These are phyloP conservation scores for Drepana falcataria DNA, from an alignment of 2,888 invertebrate genomes.

Conservation along the genomic window DNA sequence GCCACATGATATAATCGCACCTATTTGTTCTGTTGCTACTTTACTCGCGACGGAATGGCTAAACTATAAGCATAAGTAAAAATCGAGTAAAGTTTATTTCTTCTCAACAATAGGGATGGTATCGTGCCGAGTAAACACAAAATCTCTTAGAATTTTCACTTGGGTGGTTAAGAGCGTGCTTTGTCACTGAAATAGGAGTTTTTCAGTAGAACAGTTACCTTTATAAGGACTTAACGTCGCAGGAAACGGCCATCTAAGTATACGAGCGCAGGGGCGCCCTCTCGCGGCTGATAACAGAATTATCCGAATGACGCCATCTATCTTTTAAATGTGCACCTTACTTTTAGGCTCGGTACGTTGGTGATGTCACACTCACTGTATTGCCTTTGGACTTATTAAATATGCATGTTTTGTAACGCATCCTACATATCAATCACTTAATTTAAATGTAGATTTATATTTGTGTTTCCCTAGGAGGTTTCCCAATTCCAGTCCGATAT, in stretches of 20 bases:
- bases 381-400: conserved; percentile 17
- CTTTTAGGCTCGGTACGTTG: conserved; percentile 48
- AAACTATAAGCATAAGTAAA: conserved; percentile 41
- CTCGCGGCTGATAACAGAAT: conserved; percentile 81
- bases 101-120: conserved; percentile 36
- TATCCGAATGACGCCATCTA: conserved; percentile 82
- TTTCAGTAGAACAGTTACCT: conserved; percentile 72
- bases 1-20: conserved; percentile 49
- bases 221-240: conserved; percentile 72
- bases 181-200: conserved; percentile 69
- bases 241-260: conserved; percentile 71
- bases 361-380: conserved; percentile 25
- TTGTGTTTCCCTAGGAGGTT: neutral
- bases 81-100: conserved; percentile 34
- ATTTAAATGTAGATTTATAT: neutral
- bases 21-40: conserved; percentile 47
- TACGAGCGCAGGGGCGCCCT: conserved; percentile 70
- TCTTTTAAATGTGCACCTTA: conserved; percentile 81
- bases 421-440: conserved; percentile 1
- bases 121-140: conserved; percentile 44
- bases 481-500: too few relatives aligned
- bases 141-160: conserved; percentile 60
- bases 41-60: conserved; percentile 35
- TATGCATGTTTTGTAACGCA: conserved; percentile 17
- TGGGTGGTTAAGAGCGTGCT: conserved; percentile 59